These are phyloP conservation scores for Cephus runcator DNA, from an alignment of 2,888 invertebrate genomes.

Conservation along the genomic window DNA sequence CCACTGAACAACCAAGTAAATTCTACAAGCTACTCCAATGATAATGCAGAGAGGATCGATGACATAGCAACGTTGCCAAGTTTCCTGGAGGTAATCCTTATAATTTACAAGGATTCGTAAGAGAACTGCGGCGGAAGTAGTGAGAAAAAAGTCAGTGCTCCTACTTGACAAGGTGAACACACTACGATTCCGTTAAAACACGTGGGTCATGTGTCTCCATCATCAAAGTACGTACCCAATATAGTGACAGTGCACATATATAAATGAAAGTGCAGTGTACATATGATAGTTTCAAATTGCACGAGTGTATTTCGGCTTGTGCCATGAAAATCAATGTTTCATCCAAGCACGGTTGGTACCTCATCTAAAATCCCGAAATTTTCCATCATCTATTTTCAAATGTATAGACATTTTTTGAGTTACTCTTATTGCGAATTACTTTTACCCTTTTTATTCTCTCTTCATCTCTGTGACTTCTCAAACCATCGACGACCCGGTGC, in stretches of 20 bases:
- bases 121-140: background rate
- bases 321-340: background rate
- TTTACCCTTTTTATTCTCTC: too few relatives aligned
- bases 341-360: background rate
- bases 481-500: too few relatives aligned
- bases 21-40: background rate
- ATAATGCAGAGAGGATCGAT: conserved; percentile 1
- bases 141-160: background rate
- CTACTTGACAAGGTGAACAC: conserved; percentile 24
- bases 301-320: background rate
- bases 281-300: background rate
- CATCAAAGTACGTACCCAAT: conserved; percentile 29
- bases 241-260: too few relatives aligned
- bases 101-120: conserved; percentile 1
- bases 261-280: background rate
- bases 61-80: conserved; percentile 1
- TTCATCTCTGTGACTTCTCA: too few relatives aligned
- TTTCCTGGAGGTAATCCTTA: background rate
- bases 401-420: too few relatives aligned
- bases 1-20: conserved; percentile 25
- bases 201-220: conserved; percentile 39
- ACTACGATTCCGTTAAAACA: conserved; percentile 40
- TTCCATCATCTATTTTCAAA: too few relatives aligned
- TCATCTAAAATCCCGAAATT: too few relatives aligned
- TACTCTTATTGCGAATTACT: too few relatives aligned